Evolutionary conservation across 92 coral and sea anemone species (phyloP), one percentile per base, ranked within the genome.

Genomic region (Palythoa caribaeorum): DNA sequence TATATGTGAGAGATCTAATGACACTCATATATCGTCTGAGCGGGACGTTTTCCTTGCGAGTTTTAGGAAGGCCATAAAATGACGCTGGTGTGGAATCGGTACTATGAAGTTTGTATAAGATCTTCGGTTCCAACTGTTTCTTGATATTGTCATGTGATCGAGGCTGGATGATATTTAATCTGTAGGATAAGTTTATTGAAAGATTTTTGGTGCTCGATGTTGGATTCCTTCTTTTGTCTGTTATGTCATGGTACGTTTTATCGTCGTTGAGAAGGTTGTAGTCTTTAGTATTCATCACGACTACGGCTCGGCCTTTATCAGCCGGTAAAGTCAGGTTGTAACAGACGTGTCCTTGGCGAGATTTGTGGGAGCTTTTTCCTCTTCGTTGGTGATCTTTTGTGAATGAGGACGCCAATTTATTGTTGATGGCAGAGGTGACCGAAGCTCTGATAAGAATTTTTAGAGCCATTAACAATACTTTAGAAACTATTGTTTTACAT

Each of bases 11-110:
- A 59, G 17, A 59, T 59, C 19, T 15, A 59, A n/a, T 59, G 16
- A 15, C 66, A 59, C 66, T 59, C 17, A 59, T 59, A 59, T 0
- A 1, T 59, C 1, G 66, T 59, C 66, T 2, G 66, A 59, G 66
- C 12, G 66, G 66, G 66, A 59, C 16, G 19, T 59, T 59, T 3
- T 59, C 66, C 19, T 59, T 59, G 66, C 11, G 66, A 15, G 12
- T 59, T 59, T 59, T 59, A 59, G 66, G 66, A 59, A 59, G 66
- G 66, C 66, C 66, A 59, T 59, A 59, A 59, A 59, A 59, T 59
- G 66, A 59, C 19, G 66, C 19, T 59, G 19, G 66, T 59, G 11
- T 59, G 66, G 66, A 59, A 59, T 12, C 66, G 66, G 66, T 59
- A 3, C 66, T 59, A 59, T 59, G 66, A n/a, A 59, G 6, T 59